Evolutionary conservation across 2,888 invertebrate genomes (phyloP), one percentile per base, ranked within the genome.

Genomic region (Drymonia ruficornis): DNA sequence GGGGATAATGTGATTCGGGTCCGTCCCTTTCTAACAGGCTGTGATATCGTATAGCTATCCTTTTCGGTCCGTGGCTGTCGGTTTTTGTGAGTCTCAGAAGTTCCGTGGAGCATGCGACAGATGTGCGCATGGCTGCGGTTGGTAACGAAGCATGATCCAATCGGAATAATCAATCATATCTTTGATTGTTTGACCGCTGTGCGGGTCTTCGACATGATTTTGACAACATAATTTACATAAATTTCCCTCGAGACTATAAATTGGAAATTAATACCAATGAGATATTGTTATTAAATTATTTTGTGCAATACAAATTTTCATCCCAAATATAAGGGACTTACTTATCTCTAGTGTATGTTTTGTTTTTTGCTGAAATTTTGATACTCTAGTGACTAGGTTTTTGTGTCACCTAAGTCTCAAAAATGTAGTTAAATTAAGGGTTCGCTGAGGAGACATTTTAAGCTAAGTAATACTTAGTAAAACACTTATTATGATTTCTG

Each of bases 131-230:
- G 89, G 85, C 74, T 87, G 90, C 81, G 86, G 86, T 80, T 80
- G 76, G 80, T 89, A 91, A 91, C 91, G 89, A 91, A 88, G 84
- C 91, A 80, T 88, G 84, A 81, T 84, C 84, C 81, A 82, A 89
- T 89, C 81, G 83, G 84, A 84, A 89, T 89, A 89, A 91, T 91
- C 91, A 91, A 91, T 91, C 90, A 90, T 84, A 87, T 83, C 81
- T 86, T 81, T 84, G 86, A 88, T 86, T 88, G 86, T 90, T 84
- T 87, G 86, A 85, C 85, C 81, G 80, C 79, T 80, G 78, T 78
- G 74, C 74, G 76, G 74, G 72, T 79, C 78, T 78, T 73, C 68
- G 77, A 76, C 74, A 70, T 74, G 65, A 71, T 70, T 65, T 72
- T 60, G 65, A 67, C 61, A 55, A 56, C 59, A 61, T 67, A 58